These are phyloP conservation scores for Caenorhabditis sulstoni DNA, from an alignment of 2,888 invertebrate genomes.

Conservation along the genomic window DNA sequence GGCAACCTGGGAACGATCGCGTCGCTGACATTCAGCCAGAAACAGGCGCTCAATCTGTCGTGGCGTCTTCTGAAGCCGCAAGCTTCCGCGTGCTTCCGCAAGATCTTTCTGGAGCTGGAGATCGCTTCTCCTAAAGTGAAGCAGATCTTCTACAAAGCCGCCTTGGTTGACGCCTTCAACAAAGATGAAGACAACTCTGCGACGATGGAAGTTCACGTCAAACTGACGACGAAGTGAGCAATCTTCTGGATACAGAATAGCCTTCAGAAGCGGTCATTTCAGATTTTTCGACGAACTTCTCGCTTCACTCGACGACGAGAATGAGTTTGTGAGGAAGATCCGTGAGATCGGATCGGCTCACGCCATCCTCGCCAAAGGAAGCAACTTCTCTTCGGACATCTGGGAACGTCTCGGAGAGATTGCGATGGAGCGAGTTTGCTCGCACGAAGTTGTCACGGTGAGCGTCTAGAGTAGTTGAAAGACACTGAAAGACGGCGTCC, in stretches of 20 bases:
- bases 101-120: slow-evolving; percentile 78
- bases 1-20: slow-evolving; percentile 67
- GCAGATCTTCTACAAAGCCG: slow-evolving; percentile 80
- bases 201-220: slow-evolving; percentile 78
- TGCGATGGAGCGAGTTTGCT: slow-evolving; percentile 77
- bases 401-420: slow-evolving; percentile 80
- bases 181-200: slow-evolving; percentile 76
- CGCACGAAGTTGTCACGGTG: slow-evolving; percentile 68
- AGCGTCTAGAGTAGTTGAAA: neutral
- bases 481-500: slow-evolving; percentile 9
- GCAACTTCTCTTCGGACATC: slow-evolving; percentile 73
- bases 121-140: slow-evolving; percentile 78
- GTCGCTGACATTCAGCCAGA: slow-evolving; percentile 69
- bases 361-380: slow-evolving; percentile 67
- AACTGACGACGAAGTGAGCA: slow-evolving; percentile 72
- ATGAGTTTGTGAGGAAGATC: slow-evolving; percentile 64
- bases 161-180: slow-evolving; percentile 79
- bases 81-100: slow-evolving; percentile 70
- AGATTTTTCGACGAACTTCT: slow-evolving; percentile 80
- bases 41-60: slow-evolving; percentile 71
- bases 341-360: slow-evolving; percentile 65
- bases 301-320: slow-evolving; percentile 73
- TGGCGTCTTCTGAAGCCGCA: slow-evolving; percentile 76
- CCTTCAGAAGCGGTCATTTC: neutral
- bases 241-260: neutral